Conservation (phyloP, 2,888 invertebrate species). For the Eustalomyia histrio region DNA sequence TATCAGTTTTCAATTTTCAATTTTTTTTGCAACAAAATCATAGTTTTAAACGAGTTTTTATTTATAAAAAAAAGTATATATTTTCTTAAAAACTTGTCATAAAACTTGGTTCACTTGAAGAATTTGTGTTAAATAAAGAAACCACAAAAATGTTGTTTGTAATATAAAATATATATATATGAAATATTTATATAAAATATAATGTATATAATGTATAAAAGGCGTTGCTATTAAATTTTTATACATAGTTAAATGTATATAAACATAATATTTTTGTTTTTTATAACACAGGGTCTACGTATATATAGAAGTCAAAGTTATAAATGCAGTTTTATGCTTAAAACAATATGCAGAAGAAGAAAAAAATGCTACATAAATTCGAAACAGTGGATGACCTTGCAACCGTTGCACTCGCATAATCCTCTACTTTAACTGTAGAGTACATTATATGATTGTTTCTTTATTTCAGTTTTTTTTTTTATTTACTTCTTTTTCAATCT, state of each 20-base stretch:
- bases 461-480: conserved; percentile 16
- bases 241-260: neutral
- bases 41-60: conserved; percentile 26
- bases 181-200: neutral
- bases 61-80: conserved; percentile 58
- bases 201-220: conserved; percentile 23
- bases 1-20: conserved; percentile 6
- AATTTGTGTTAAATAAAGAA: conserved; percentile 45
- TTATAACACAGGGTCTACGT: conserved; percentile 9
- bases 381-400: conserved; percentile 77
- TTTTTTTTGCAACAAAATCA: conserved; percentile 25
- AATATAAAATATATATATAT: neutral
- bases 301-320: conserved; percentile 36
- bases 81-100: conserved; percentile 20
- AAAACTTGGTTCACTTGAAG: conserved; percentile 25
- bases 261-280: conserved; percentile 41
- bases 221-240: conserved; percentile 30
- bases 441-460: conserved; percentile 38
- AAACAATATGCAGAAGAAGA: conserved; percentile 10
- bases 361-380: conserved; percentile 18
- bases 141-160: conserved; percentile 49
- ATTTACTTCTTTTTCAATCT: conserved; percentile 22
- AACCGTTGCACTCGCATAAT: conserved; percentile 73
- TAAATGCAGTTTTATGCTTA: conserved; percentile 28
- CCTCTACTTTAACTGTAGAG: conserved; percentile 52